Percentiles rank a stretch among this genome's conserved stretches.
phyloP scores from a whole-genome alignment of 2,797 vertebrate genomes.

The Dermochelys coriacea region DNA sequence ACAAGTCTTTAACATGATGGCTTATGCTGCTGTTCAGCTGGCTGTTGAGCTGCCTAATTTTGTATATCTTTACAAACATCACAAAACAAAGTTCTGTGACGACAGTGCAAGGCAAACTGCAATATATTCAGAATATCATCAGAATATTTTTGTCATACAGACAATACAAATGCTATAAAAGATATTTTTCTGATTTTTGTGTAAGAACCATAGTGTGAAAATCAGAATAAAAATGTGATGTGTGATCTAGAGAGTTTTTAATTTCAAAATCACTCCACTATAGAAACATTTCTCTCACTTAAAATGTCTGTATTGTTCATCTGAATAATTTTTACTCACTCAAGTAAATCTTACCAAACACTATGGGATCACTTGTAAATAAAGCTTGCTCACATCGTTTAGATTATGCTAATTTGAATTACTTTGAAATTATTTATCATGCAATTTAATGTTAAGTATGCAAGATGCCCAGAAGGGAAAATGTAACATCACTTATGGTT shows the following conservation, averaged over 20 bases:
- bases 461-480: not conserved
- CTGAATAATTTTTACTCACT: not conserved
- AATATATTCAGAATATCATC: not conserved
- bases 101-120: not conserved
- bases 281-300: not conserved
- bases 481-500: not conserved
- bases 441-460: not conserved
- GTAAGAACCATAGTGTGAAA: not conserved
- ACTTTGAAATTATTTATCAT: not conserved
- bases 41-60: not conserved
- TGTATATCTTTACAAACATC: not conserved
- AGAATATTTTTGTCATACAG: not conserved
- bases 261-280: not conserved
- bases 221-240: not conserved
- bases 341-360: not conserved
- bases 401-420: not conserved
- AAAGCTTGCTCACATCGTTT: accelerated
- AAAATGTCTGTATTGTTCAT: not conserved
- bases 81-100: not conserved
- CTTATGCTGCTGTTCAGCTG: not conserved
- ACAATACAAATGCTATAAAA: not conserved
- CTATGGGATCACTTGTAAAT: accelerated
- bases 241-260: not conserved
- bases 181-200: not conserved
- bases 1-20: not conserved